Conservation (phyloP, 2,113 vertebrate species). For the Carassius auratus region DNA sequence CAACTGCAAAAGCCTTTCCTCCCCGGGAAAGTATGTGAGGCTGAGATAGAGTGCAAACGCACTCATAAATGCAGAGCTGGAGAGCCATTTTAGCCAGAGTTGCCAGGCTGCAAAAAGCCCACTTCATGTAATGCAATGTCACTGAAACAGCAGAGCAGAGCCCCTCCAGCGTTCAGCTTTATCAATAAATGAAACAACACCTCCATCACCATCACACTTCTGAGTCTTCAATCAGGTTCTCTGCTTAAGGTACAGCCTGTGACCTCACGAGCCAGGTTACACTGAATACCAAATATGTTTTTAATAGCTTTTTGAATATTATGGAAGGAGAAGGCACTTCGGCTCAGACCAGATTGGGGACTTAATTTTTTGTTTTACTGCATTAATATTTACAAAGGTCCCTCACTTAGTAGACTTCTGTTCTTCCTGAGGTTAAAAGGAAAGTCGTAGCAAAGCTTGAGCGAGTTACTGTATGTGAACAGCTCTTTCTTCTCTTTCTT, state of each 20-base stretch:
- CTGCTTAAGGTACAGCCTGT: background rate
- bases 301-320: background rate
- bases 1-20: slow-evolving; percentile 30
- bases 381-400: background rate
- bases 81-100: background rate
- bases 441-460: background rate
- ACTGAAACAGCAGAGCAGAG: background rate
- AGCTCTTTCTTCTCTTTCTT: background rate
- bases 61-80: slow-evolving; percentile 19
- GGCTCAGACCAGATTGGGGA: background rate
- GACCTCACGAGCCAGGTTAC: background rate
- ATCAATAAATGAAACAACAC: slow-evolving; percentile 30
- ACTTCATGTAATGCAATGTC: background rate
- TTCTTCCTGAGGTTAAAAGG: slow-evolving; percentile 6
- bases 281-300: background rate
- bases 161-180: background rate
- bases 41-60: slow-evolving; percentile 1
- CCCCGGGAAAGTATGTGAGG: slow-evolving; percentile 25
- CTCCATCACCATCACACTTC: slow-evolving; percentile 15
- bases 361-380: background rate
- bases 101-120: slow-evolving; percentile 27
- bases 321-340: background rate
- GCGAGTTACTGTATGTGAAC: background rate
- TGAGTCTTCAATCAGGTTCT: background rate
- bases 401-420: background rate